Evolutionary conservation across 2,113 vertebrate genomes (phyloP).

Genomic region (Melanocharis versteri): DNA sequence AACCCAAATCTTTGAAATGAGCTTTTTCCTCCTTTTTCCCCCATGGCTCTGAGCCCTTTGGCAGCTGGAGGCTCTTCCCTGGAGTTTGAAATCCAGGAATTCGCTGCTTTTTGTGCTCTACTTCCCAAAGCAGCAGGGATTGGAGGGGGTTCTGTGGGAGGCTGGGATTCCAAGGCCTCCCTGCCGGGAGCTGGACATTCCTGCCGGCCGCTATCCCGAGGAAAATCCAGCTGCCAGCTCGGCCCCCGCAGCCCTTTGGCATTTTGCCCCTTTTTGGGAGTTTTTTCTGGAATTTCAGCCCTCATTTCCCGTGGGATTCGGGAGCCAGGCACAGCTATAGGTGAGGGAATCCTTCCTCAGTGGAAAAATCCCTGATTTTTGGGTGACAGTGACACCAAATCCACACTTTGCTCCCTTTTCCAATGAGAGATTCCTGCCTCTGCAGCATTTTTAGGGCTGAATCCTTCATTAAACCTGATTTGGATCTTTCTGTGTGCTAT

Average conservation of each 20-base stretch:
- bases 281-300: neutral
- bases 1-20: rapidly evolving
- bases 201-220: rapidly evolving
- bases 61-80: neutral
- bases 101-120: neutral
- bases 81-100: neutral
- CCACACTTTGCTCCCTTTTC: neutral
- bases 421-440: neutral
- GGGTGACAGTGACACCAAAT: neutral
- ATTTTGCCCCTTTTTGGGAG: neutral
- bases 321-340: too few species aligned
- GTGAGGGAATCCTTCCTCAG: neutral
- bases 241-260: neutral
- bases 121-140: neutral
- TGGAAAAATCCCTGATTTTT: neutral
- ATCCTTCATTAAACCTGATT: neutral
- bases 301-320: neutral
- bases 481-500: rapidly evolving
- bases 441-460: neutral
- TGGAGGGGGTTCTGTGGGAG: neutral
- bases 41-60: rapidly evolving
- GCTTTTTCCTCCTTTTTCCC: neutral
- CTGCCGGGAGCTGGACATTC: neutral
- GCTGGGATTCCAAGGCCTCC: neutral
- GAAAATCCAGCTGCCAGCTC: neutral